Base-by-base conservation (phyloP, 2,888 invertebrate species). In the Unio delphinus region DNA sequence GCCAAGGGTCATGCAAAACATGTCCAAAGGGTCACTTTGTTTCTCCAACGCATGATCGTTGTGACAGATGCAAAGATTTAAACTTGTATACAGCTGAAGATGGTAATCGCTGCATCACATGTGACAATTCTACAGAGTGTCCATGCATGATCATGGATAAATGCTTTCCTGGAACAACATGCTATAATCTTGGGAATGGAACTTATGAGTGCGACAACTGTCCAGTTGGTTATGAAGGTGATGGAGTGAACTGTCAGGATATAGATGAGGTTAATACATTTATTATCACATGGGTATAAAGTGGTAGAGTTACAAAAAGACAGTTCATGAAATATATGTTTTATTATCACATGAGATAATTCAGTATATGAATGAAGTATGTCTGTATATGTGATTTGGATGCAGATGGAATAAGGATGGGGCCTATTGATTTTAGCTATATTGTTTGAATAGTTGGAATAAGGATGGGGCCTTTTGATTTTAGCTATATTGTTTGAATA, bases 231-330 rank as follows among this genome's bases (percentile, higher is more conserved):
- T 86, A 78, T 67, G 61, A 61, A 8, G 86, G 85, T 0, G 79
- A 83, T 69, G 87, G 87, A 4, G 73, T 78, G 23, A 80, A 78
- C 8, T 87, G 87, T 75, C 68, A 76, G 6, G 87, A 87, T 73
- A 76, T 87, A 55, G 81, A 87, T 74, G 87, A 87, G 82, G 86
- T 87, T 72, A 6, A 15, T 34, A 11, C 6, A 23, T 18, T 17
- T n/a, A 7, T 20, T 20, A 7, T 54, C 20, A n/a, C 20, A 34
- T 7, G 34, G 34, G 34, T 34, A 34, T 34, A 34, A 7, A 34
- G 34, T 34, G 0, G 7, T 34, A 34, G 34, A 34, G 34, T 7
- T 34, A 34, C 34, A 34, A 34, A 34, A 34, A 0, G 34, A 34
- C 34, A 34, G 34, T 34, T 34, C 7, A 34, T 34, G 34, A 34